phyloP scores from a whole-genome alignment of 92 coral and sea anemone genomes.

The Paragorgia papillata region DNA sequence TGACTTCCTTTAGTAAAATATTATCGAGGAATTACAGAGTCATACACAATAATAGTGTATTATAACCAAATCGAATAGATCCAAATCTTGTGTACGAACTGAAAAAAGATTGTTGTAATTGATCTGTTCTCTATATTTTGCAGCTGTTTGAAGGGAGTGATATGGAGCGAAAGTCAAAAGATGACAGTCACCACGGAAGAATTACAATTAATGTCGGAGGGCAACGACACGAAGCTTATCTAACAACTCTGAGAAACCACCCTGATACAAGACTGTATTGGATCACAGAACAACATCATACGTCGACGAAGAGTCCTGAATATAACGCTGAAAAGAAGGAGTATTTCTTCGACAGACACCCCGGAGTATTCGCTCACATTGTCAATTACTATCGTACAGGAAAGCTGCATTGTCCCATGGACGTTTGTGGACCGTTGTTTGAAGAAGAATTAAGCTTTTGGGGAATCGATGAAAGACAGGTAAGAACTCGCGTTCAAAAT shows the following conservation, averaged over 20 bases:
- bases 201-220: slow-evolving; percentile 92
- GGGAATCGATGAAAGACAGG: slow-evolving; percentile 93
- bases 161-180: slow-evolving; percentile 38
- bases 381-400: slow-evolving; percentile 95
- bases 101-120: no score
- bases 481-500: neutral
- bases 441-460: slow-evolving; percentile 91
- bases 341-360: slow-evolving; percentile 96
- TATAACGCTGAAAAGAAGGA: slow-evolving; percentile 78
- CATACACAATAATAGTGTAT: no score
- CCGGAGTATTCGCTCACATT: slow-evolving; percentile 91
- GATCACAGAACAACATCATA: slow-evolving; percentile 79
- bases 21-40: no score
- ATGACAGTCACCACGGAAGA: slow-evolving; percentile 50
- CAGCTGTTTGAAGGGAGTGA: slow-evolving; percentile 37
- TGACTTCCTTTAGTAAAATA: no score
- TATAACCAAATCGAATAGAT: no score
- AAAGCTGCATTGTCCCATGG: slow-evolving; percentile 88
- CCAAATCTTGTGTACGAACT: no score
- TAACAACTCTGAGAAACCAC: slow-evolving; percentile 81
- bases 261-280: slow-evolving; percentile 92
- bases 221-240: slow-evolving; percentile 79
- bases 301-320: slow-evolving; percentile 70
- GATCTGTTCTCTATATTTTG: no score
- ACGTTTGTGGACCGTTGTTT: slow-evolving; percentile 94